A percentile compares a stretch with the other conserved stretches of the same genome.
phyloP scores from a whole-genome alignment of 2,797 vertebrate species.

The Petrocephalus schoutedeni region DNA sequence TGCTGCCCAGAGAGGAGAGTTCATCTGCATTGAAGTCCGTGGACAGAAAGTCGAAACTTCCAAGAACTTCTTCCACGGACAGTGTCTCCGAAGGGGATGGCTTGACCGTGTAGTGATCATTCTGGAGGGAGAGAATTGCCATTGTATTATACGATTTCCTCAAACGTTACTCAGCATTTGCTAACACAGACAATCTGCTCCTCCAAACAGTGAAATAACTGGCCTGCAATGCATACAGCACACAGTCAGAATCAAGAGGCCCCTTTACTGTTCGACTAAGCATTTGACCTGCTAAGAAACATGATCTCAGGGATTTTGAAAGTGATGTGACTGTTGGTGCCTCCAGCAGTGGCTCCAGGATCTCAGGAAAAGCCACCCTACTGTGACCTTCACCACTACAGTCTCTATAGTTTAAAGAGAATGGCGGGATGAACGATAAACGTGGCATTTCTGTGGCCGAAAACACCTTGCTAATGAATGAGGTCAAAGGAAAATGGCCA shows the following conservation, averaged over 20 bases:
- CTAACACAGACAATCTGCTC: not conserved
- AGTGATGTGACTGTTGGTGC: not conserved
- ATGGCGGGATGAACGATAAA: not conserved
- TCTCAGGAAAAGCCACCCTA: not conserved
- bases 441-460: not conserved
- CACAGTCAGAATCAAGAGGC: not conserved
- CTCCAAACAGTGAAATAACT: not conserved
- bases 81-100: slow-evolving; percentile 74
- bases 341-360: not conserved
- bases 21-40: slow-evolving; percentile 69
- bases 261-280: not conserved
- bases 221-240: not conserved
- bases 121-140: slow-evolving; percentile 41
- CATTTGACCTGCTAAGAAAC: not conserved
- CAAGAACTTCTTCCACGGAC: slow-evolving; percentile 79
- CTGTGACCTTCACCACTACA: not conserved
- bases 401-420: not conserved
- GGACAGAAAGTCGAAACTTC: slow-evolving; percentile 87
- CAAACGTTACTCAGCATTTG: not conserved
- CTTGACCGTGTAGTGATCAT: slow-evolving; percentile 54
- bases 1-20: slow-evolving; percentile 67
- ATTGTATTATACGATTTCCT: not conserved
- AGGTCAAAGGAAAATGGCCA: not conserved
- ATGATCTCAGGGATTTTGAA: not conserved
- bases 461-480: not conserved